Conservation (phyloP, 2,888 invertebrate genomes). For the Epiblema foenella region DNA sequence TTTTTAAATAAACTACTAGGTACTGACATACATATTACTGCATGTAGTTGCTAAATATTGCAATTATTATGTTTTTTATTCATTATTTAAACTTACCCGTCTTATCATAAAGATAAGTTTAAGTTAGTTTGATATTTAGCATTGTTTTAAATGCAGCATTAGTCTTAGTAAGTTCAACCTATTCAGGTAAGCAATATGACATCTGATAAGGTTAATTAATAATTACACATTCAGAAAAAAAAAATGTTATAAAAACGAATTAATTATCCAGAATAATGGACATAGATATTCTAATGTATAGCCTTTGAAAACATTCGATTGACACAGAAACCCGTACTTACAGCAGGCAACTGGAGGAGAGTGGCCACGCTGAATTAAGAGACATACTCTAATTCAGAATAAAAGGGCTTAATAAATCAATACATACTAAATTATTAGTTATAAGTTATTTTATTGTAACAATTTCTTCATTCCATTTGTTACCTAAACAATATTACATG, state of each 20-base stretch:
- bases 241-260: no score
- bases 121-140: background rate
- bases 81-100: no score
- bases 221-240: background rate
- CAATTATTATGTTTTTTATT: no score
- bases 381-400: no score
- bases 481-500: no score
- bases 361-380: no score
- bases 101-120: no score
- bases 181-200: background rate
- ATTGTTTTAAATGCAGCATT: background rate
- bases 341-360: no score
- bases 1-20: background rate
- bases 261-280: background rate
- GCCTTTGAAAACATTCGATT: background rate
- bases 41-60: no score
- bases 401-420: no score
- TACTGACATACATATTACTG: background rate
- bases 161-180: background rate
- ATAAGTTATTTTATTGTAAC: background rate
- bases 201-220: background rate
- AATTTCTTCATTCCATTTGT: background rate
- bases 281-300: no score
- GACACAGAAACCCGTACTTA: no score
- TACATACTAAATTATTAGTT: background rate